Conservation (phyloP, 2,888 invertebrate species). For the Siphlonurus alternatus region DNA sequence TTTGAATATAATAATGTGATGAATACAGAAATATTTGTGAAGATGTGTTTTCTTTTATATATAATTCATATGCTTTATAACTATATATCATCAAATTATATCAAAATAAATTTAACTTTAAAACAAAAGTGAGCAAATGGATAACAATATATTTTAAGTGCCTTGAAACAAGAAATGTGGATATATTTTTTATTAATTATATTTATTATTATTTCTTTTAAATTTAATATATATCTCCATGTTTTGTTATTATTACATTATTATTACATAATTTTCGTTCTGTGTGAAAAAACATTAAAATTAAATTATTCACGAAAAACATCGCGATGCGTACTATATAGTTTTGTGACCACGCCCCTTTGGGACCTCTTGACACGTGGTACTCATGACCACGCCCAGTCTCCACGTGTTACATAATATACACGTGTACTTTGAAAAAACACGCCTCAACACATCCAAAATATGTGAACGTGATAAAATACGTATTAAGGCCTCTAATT, state of each 20-base stretch:
- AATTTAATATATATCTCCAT: not conserved
- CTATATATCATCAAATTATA: not conserved
- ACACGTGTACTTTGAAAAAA: too few species aligned
- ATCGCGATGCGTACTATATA: not conserved
- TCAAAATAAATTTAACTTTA: not conserved
- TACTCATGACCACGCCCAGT: too few species aligned
- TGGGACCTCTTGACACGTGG: too few species aligned
- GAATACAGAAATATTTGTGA: too few species aligned
- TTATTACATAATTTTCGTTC: not conserved
- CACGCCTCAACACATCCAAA: too few species aligned
- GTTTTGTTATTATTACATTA: not conserved
- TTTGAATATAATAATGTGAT: too few species aligned
- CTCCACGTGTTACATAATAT: too few species aligned
- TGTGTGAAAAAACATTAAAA: not conserved
- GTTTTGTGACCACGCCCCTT: not conserved
- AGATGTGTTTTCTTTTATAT: not conserved
- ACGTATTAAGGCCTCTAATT: too few species aligned
- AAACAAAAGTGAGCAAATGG: not conserved
- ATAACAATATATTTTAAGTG: not conserved
- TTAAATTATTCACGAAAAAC: not conserved
- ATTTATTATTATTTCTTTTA: not conserved
- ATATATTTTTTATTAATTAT: not conserved
- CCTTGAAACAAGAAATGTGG: not conserved
- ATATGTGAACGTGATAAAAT: too few species aligned
- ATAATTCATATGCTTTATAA: not conserved